phyloP scores from a whole-genome alignment of 2,113 vertebrate genomes.

The Australoheros scitulus region DNA sequence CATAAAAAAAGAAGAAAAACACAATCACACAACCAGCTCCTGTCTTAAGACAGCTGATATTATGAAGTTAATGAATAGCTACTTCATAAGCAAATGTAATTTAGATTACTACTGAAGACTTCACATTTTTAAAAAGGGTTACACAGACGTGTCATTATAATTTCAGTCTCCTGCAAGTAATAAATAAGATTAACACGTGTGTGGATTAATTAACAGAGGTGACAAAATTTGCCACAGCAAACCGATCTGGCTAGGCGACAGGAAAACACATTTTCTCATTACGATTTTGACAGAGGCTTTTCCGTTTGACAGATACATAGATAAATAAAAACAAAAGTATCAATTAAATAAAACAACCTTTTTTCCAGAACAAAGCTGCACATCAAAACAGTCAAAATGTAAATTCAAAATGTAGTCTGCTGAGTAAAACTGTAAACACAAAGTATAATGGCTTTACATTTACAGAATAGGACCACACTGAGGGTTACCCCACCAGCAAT shows the following conservation, averaged over 20 bases:
- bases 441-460: not conserved
- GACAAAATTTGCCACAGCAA: not conserved
- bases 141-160: not conserved
- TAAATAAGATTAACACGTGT: not conserved
- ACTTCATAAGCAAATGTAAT: not conserved
- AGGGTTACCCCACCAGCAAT: not conserved
- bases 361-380: constrained; percentile 18
- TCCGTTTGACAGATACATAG: constrained; percentile 25
- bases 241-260: not conserved
- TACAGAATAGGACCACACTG: not conserved
- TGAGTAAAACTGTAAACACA: not conserved
- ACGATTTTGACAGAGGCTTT: not conserved
- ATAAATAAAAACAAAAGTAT: not conserved
- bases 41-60: accelerated
- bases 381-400: not conserved
- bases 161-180: accelerated
- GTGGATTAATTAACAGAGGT: not conserved
- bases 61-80: not conserved
- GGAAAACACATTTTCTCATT: not conserved
- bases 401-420: not conserved
- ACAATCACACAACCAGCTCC: not conserved
- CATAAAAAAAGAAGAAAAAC: not conserved
- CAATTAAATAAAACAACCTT: not conserved
- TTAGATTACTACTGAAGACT: not conserved
- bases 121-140: not conserved